Evolutionary conservation across 2,888 invertebrate genomes (phyloP).

Genomic region (Nymphalis c-album): DNA sequence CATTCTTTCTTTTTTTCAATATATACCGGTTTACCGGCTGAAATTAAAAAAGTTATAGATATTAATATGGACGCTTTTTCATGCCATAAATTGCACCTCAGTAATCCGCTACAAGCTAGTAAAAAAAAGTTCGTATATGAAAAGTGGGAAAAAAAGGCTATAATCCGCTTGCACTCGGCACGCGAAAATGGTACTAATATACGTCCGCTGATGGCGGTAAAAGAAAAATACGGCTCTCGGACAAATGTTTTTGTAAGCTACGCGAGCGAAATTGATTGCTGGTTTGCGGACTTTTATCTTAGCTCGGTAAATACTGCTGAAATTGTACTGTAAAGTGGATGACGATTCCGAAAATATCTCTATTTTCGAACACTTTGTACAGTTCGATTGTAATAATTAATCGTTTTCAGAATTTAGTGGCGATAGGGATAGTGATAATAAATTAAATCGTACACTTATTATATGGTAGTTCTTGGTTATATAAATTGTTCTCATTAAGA

Average conservation of each 20-base stretch:
- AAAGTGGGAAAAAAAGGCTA: constrained; percentile 20
- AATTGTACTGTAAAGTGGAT: constrained; percentile 22
- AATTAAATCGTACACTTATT: not conserved
- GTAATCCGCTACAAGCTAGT: constrained; percentile 11
- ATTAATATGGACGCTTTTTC: not conserved
- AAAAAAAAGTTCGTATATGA: constrained; percentile 16
- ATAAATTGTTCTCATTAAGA: not conserved
- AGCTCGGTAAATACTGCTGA: constrained; percentile 29
- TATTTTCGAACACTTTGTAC: constrained; percentile 1
- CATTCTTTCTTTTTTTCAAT: too few relatives aligned
- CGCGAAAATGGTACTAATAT: constrained; percentile 45
- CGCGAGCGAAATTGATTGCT: constrained; percentile 42
- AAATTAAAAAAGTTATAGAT: not conserved
- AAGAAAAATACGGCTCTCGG: constrained; percentile 54
- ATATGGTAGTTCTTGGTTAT: not conserved
- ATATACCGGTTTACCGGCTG: too few relatives aligned
- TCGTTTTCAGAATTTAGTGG: constrained; percentile 3
- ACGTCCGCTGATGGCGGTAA: constrained; percentile 46
- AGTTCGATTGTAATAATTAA: constrained; percentile 1
- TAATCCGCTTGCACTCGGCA: constrained; percentile 37
- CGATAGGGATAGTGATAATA: not conserved
- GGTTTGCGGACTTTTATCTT: constrained; percentile 35
- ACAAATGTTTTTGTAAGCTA: constrained; percentile 57
- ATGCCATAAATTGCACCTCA: constrained; percentile 3
- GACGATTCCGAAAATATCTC: constrained; percentile 11